Conservation (phyloP, 2,797 vertebrate species). For the Antrozous pallidus region DNA sequence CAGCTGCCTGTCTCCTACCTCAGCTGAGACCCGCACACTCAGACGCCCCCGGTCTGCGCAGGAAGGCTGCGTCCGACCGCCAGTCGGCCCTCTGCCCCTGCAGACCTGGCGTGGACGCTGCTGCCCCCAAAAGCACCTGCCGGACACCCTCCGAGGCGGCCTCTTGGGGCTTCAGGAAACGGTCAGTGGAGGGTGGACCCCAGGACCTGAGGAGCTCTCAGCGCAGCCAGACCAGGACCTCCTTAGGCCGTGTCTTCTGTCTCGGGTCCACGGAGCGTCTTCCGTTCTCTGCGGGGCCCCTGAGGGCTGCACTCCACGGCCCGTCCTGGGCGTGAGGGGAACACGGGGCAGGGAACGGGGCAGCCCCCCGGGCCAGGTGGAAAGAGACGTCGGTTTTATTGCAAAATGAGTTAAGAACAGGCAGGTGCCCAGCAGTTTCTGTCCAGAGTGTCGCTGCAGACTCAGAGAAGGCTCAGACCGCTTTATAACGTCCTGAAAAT, state of each 20-base stretch:
- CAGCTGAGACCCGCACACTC: background rate
- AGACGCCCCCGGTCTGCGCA: background rate
- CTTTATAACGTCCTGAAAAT: conserved; percentile 23
- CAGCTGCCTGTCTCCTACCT: background rate
- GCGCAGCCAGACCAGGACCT: background rate
- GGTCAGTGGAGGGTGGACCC: background rate
- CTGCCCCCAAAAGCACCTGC: background rate
- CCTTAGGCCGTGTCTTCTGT: fast-evolving
- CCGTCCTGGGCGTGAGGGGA: too few species aligned
- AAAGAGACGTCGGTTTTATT: background rate
- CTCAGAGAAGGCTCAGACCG: background rate
- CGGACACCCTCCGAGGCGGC: background rate
- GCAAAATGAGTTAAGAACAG: background rate
- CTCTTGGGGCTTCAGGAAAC: background rate
- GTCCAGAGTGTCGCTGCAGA: background rate
- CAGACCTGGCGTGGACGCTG: too few species aligned
- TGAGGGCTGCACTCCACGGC: background rate
- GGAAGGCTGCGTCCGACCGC: background rate
- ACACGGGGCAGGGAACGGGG: too few species aligned
- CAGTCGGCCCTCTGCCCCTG: background rate
- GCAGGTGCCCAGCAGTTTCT: background rate
- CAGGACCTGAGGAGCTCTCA: background rate
- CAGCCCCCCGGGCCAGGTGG: background rate
- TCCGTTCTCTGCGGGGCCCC: background rate
- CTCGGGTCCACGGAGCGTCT: background rate